Base-by-base conservation (phyloP, 2,888 invertebrate species). In the Nomada hirtipes region DNA sequence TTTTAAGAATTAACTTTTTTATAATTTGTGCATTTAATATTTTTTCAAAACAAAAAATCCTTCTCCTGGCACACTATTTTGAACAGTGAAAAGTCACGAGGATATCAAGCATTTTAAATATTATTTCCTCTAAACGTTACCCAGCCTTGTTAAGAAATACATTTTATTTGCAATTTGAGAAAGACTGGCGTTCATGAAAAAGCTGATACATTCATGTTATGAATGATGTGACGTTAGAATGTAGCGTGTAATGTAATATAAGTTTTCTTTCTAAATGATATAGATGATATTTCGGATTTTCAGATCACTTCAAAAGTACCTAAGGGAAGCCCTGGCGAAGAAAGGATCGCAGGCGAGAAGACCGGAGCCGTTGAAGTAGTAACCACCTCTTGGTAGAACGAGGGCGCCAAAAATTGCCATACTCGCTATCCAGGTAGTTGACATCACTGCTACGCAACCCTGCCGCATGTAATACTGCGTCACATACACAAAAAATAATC, bases 261-360 rank as follows among this genome's bases (percentile, higher is more conserved):
- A 2, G 0, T 10, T 11, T 20, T 55, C 2, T 55, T 55, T 20
- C 18, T 20, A 55, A 11, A 4, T 55, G 20, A 55, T 10, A 23
- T 9, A 55, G 0, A 20, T 55, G n/a, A 55, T 20, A 20, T 4
- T 20, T 20, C 13, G 20, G 2, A 57, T 57, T 47, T 44, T 20
- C 15, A 52, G 9, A 26, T 4, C 23, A 29, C 60, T 36, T 44
- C 15, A 29, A 57, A 57, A 20, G 64, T 81, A 95, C 96, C 96
- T 95, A 93, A 95, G 95, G 76, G 96, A 96, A 75, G 96, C 95
- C 91, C 97, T 96, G 89, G 97, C 96, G 93, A 97, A 98, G 93
- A 98, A 98, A 47, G 98, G 98, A 92, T 98, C 98, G 93, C 98
- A 98, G 71, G 97, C 97, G 94, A 97, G 96, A 90, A 98, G 95